phyloP scores from a whole-genome alignment of 2,113 vertebrate species.

The Cebidichthys violaceus region DNA sequence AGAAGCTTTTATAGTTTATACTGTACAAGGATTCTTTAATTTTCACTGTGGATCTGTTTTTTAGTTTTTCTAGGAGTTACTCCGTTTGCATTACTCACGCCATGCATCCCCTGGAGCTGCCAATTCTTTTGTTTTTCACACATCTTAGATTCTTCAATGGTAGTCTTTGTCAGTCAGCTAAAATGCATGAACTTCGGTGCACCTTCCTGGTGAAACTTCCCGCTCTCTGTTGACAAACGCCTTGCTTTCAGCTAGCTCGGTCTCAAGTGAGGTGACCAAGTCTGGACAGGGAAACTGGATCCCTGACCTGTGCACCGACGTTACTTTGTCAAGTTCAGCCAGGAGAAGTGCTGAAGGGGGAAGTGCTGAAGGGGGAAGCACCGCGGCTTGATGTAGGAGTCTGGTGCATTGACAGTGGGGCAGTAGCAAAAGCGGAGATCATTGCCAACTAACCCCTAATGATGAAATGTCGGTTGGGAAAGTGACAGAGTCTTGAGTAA shows the following conservation, averaged over 20 bases:
- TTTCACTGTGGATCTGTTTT: neutral
- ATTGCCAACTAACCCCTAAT: neutral
- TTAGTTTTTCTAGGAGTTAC: neutral
- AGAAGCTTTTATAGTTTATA: neutral
- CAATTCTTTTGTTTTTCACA: neutral
- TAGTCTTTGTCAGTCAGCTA: neutral
- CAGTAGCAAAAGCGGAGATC: neutral
- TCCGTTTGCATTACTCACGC: neutral
- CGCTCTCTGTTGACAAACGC: neutral
- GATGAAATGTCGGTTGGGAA: neutral
- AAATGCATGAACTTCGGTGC: neutral
- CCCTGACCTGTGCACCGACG: neutral
- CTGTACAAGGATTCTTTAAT: neutral
- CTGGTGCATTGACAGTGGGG: neutral
- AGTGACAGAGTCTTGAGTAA: neutral
- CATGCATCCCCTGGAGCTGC: neutral
- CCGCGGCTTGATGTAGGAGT: neutral
- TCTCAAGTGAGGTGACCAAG: neutral
- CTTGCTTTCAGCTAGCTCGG: neutral
- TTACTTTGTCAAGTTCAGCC: neutral
- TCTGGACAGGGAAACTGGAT: neutral
- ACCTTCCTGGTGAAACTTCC: no score
- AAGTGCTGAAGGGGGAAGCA: no score
- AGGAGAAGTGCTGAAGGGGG: neutral
- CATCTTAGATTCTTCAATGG: neutral